Conservation (phyloP, 2,888 invertebrate genomes). For the Himalopsyche kuldschensis region DNA sequence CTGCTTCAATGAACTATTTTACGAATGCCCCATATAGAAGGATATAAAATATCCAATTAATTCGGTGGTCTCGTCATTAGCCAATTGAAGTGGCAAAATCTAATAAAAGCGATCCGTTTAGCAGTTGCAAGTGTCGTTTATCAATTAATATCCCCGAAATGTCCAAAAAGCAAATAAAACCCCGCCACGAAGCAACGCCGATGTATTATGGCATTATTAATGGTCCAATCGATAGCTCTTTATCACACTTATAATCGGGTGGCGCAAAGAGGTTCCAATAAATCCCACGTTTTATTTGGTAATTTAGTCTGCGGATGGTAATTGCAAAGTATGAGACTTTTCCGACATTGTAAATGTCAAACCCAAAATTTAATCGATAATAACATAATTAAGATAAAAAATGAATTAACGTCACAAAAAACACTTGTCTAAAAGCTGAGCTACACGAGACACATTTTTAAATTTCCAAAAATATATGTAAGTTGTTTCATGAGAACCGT, state of each 20-base stretch:
- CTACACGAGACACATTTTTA: no score
- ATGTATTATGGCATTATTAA: not conserved
- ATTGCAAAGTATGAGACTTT: no score
- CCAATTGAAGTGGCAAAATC: not conserved
- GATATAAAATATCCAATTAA: not conserved
- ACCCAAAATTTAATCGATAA: no score
- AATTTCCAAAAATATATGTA: no score
- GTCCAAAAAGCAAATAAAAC: not conserved
- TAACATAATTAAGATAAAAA: no score
- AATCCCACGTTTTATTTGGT: no score
- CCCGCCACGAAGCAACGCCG: not conserved
- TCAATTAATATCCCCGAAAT: not conserved
- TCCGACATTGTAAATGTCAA: no score
- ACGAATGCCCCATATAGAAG: not conserved
- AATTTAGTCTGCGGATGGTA: no score
- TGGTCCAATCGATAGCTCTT: not conserved
- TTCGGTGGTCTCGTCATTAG: not conserved
- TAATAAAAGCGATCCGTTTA: not conserved
- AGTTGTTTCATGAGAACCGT: no score
- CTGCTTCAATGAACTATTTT: not conserved
- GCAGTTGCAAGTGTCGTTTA: not conserved
- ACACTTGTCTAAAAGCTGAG: no score
- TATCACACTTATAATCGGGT: constrained; percentile 17
- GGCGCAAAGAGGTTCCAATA: not conserved
- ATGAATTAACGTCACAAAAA: no score